These are phyloP conservation scores for Syngnathoides biaculeatus DNA, from an alignment of 2,113 vertebrate genomes.

Conservation along the genomic window DNA sequence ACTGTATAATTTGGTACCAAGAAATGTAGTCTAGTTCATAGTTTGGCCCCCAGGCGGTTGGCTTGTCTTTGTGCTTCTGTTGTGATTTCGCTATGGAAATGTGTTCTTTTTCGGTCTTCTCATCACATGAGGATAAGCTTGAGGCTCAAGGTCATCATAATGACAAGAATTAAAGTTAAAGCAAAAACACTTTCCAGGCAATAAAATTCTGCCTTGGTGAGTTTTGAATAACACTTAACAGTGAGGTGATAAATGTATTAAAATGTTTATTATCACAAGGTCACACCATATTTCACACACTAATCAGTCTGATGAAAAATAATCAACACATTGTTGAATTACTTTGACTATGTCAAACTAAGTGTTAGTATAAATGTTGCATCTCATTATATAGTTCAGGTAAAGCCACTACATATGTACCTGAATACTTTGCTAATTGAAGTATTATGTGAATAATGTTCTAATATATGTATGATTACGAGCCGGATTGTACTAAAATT, in stretches of 20 bases:
- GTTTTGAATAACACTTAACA: too few species aligned
- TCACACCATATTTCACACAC: neutral
- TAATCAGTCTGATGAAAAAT: too few species aligned
- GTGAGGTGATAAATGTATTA: neutral
- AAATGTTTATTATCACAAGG: neutral
- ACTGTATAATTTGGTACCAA: slow-evolving; percentile 12
- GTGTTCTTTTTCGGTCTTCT: slow-evolving; percentile 35
- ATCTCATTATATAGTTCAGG: neutral
- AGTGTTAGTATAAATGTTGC: neutral
- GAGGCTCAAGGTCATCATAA: slow-evolving; percentile 23
- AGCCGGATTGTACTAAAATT: too few species aligned
- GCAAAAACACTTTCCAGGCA: neutral
- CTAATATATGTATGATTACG: too few species aligned
- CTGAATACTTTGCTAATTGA: neutral
- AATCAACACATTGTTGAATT: too few species aligned
- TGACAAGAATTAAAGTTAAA: slow-evolving; percentile 13
- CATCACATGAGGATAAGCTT: slow-evolving; percentile 53
- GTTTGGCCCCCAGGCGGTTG: slow-evolving; percentile 11
- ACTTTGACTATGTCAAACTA: neutral
- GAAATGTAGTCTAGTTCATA: slow-evolving; percentile 1
- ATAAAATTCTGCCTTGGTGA: neutral
- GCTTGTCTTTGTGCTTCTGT: slow-evolving; percentile 37
- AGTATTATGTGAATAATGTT: neutral
- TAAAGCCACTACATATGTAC: neutral
- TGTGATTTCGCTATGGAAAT: slow-evolving; percentile 36